Evolutionary conservation across 2,797 vertebrate genomes (phyloP), one percentile per base, ranked within the genome.

Genomic region (Alauda arvensis): DNA sequence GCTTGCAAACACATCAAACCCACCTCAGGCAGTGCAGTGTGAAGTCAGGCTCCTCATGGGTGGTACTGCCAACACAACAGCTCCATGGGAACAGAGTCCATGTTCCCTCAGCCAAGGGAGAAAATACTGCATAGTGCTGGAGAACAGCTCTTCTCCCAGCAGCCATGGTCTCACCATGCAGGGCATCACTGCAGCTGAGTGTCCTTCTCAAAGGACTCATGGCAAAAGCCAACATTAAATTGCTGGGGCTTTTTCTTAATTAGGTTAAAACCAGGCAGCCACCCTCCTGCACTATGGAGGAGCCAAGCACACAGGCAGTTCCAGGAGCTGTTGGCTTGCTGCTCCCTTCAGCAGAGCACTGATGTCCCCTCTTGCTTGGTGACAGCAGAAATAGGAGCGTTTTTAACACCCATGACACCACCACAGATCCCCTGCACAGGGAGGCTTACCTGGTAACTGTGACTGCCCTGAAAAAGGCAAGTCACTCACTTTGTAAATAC

Each of bases 1-100:
- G 0, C 66, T 71, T 82, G 60, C 34, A 39, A 84, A 86, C 39
- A 60, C 78, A 68, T 15, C 52, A 33, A 42, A 52, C 34, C 16
- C 59, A 26, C 60, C 61, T 59, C 0, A 0, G 48, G 71, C 49
- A 78, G 45, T 14, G 25, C 63, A 34, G 63, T 0, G 11, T 29
- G 52, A 85, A 59, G 31, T 45, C 55, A 51, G 65, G 31, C 19
- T 85, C 83, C 80, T 63, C 26, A 1, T 1, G 7, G 55, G 48
- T 28, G 39, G 16, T 10, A 28, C 33, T 45, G 60, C 55, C 10
- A 5, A 53, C 45, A 70, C 1, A 5, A 37, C 2, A 4, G 61
- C 49, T 67, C 72, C 33, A 18, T n/a, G n/a, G n/a, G n/a, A n/a
- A n/a, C 78, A 56, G 31, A 66, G 34, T 8, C 77, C 19, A 1